Base-by-base conservation (phyloP, 2,888 invertebrate genomes). In the Adelognathus sp. region DNA sequence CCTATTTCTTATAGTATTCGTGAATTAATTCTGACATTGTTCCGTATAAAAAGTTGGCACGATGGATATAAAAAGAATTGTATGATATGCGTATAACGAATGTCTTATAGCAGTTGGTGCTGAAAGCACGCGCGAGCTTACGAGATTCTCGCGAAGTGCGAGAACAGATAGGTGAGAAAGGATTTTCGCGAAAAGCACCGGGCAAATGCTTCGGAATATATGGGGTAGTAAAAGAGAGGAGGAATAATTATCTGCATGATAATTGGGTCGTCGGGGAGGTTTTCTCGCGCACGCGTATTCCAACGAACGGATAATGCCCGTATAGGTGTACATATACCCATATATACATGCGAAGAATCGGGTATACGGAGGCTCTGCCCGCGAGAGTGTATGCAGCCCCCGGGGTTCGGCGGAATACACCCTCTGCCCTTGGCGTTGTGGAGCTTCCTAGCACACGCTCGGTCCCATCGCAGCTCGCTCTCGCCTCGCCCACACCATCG, bases 161-260 rank as follows among this genome's bases (percentile, higher is more conserved):
- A n/a, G n/a, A n/a, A n/a, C n/a, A n/a, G n/a, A n/a, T n/a, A n/a
- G n/a, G n/a, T n/a, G n/a, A n/a, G n/a, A n/a, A n/a, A n/a, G n/a
- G n/a, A n/a, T n/a, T n/a, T n/a, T n/a, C n/a, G n/a, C n/a, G n/a
- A n/a, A n/a, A n/a, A n/a, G n/a, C n/a, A n/a, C n/a, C n/a, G n/a
- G n/a, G n/a, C n/a, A n/a, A n/a, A n/a, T n/a, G n/a, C n/a, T n/a
- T n/a, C n/a, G n/a, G n/a, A n/a, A 11, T 9, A 9, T 7, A 46
- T 5, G 9, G 21, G 46, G 21, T 21, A 16, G 21, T 46, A 21
- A 46, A 21, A 46, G 21, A 46, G 41, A 14, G 46, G 63, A 18
- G 67, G 66, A 56, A 73, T 67, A 56, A 67, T 73, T 73, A 67
- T 73, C 54, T 64, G 64, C 46, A 67, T 67, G 67, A 73, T 73